Conservation (phyloP, 2,888 invertebrate genomes). For the Synanthedon formicaeformis region DNA sequence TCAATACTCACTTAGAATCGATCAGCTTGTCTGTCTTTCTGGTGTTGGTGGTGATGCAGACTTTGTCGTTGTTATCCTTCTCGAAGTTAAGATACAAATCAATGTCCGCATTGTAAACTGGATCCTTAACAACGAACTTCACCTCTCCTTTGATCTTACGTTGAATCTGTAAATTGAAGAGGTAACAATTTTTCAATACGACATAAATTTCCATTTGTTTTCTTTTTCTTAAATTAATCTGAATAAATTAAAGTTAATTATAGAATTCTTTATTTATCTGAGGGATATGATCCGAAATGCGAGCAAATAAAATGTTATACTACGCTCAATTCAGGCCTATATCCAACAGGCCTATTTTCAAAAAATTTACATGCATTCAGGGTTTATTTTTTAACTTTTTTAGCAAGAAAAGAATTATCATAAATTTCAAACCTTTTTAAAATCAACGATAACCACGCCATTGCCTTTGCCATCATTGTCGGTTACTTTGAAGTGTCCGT, state of each 20-base stretch:
- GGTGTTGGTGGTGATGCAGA: conserved; percentile 74
- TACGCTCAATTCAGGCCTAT: no score
- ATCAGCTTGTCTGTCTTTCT: conserved; percentile 61
- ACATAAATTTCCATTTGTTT: no score
- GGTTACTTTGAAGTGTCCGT: conserved; percentile 73
- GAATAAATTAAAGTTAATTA: no score
- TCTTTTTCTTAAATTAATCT: no score
- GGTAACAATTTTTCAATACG: no score
- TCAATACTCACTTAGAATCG: conserved; percentile 71
- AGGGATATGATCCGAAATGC: no score
- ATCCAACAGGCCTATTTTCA: neutral
- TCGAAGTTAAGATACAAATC: conserved; percentile 77
- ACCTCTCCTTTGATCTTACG: conserved; percentile 73
- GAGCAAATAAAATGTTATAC: no score
- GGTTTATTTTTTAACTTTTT: neutral
- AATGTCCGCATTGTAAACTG: conserved; percentile 71
- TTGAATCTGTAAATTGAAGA: conserved; percentile 39
- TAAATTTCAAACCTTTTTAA: conserved; percentile 51
- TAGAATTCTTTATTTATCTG: no score
- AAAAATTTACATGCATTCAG: neutral
- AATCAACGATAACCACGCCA: conserved; percentile 68
- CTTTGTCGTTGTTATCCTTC: conserved; percentile 76
- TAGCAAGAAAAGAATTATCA: neutral
- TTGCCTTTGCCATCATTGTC: conserved; percentile 76
- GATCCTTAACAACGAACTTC: conserved; percentile 72